Conservation (phyloP, 2,797 vertebrate species). For the Cyprinodon diabolis region DNA sequence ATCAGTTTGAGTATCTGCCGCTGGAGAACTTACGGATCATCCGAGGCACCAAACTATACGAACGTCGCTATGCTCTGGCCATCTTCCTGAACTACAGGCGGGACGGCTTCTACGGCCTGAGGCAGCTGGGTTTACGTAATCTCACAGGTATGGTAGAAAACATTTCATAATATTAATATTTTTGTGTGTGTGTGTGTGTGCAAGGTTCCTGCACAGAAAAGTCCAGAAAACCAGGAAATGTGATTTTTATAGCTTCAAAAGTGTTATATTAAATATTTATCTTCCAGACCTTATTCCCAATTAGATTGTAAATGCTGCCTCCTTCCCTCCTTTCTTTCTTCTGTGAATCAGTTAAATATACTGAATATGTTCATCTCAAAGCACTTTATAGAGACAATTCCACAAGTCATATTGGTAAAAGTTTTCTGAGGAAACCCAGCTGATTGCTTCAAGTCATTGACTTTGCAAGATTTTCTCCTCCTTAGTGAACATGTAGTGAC, state of each 20-base stretch:
- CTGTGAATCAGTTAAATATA: background rate
- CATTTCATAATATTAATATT: background rate
- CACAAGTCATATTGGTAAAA: no score
- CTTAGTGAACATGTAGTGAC: no score
- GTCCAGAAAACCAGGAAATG: background rate
- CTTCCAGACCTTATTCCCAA: background rate
- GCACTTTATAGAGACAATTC: no score
- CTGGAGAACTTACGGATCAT: slow-evolving; percentile 96
- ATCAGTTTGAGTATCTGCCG: slow-evolving; percentile 96
- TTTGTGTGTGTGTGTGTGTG: background rate
- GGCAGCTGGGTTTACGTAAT: slow-evolving; percentile 93
- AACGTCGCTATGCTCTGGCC: slow-evolving; percentile 90
- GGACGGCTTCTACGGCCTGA: slow-evolving; percentile 91
- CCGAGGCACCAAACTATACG: slow-evolving; percentile 93
- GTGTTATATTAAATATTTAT: background rate
- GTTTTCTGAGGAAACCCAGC: no score
- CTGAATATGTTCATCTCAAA: no score
- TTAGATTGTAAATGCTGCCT: background rate
- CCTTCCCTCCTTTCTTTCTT: background rate
- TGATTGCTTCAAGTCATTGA: no score
- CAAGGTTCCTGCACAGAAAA: background rate
- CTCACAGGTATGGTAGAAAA: slow-evolving; percentile 84
- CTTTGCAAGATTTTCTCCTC: no score
- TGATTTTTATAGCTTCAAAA: background rate
- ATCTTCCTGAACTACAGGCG: slow-evolving; percentile 98